Evolutionary conservation across 2,797 vertebrate species (phyloP).

Genomic region (Trematomus bernacchii): DNA sequence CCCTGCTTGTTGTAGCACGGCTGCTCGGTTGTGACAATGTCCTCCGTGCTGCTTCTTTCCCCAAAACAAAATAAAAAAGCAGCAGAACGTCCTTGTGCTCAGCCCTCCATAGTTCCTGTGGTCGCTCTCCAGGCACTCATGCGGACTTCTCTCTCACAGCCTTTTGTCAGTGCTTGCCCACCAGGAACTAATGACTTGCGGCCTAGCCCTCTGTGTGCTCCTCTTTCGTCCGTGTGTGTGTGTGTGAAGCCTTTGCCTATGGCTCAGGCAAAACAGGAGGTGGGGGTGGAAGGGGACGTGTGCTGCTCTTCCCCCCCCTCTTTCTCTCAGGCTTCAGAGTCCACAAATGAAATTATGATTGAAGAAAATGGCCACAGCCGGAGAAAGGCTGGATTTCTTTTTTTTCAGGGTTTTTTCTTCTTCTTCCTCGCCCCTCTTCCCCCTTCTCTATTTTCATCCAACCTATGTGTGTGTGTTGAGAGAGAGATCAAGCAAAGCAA

Average conservation of each 20-base stretch:
- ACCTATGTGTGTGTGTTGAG: constrained; percentile 66
- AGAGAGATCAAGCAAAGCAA: constrained; percentile 66
- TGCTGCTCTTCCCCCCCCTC: constrained; percentile 40
- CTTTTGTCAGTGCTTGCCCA: constrained; percentile 82
- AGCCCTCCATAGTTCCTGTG: constrained; percentile 54
- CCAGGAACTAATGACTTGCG: constrained; percentile 80
- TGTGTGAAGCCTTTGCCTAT: constrained; percentile 58
- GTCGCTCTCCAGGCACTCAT: constrained; percentile 54
- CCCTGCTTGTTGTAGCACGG: constrained; percentile 42
- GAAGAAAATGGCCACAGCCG: constrained; percentile 53
- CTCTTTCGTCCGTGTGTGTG: constrained; percentile 43
- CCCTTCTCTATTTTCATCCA: constrained; percentile 69
- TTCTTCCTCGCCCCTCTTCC: constrained; percentile 21
- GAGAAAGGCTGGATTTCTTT: constrained; percentile 46
- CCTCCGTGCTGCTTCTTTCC: constrained; percentile 45
- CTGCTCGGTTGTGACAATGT: constrained; percentile 46
- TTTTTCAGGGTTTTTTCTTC: constrained; percentile 39
- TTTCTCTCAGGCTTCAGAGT: constrained; percentile 50
- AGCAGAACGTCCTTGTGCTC: constrained; percentile 41
- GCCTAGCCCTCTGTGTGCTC: constrained; percentile 73
- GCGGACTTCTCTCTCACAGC: constrained; percentile 58
- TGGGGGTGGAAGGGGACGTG: constrained; percentile 56
- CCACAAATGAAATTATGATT: constrained; percentile 75
- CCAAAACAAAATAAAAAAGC: constrained; percentile 3
- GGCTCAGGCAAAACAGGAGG: constrained; percentile 57